A percentile compares a stretch with the other conserved stretches of the same genome.
phyloP scores from a whole-genome alignment of 2,888 invertebrate species.

The Calameuta pallipes region DNA sequence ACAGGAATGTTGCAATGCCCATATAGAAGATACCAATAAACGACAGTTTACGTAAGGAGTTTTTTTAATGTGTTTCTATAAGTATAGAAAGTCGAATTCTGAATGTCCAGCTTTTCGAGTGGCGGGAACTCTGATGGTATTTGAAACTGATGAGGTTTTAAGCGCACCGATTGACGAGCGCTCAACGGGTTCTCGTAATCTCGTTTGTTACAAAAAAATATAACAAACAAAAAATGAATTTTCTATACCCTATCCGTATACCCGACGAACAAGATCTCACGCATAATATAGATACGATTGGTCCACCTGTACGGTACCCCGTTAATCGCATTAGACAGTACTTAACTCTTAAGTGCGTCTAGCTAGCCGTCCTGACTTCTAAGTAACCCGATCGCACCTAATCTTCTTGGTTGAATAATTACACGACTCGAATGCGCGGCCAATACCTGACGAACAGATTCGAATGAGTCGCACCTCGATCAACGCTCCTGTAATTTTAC shows the following conservation, averaged over 20 bases:
- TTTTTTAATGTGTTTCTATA: neutral
- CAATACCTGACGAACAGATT: neutral
- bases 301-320: conserved; percentile 14
- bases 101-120: neutral
- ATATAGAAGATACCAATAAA: neutral
- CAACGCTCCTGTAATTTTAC: neutral
- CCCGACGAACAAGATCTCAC: neutral
- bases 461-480: neutral
- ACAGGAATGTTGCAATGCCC: neutral
- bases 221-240: neutral
- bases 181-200: neutral
- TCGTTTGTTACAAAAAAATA: neutral
- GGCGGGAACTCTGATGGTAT: neutral
- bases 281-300: neutral
- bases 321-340: conserved; percentile 23
- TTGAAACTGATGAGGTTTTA: neutral
- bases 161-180: neutral
- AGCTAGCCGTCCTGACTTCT: neutral
- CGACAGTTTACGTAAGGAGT: neutral
- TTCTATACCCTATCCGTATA: neutral
- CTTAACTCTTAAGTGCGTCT: conserved; percentile 12
- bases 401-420: neutral
- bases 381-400: neutral
- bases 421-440: neutral
- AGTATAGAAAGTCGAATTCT: neutral